Evolutionary conservation across 2,888 invertebrate genomes (phyloP).

Genomic region (Trachelus tabidus): DNA sequence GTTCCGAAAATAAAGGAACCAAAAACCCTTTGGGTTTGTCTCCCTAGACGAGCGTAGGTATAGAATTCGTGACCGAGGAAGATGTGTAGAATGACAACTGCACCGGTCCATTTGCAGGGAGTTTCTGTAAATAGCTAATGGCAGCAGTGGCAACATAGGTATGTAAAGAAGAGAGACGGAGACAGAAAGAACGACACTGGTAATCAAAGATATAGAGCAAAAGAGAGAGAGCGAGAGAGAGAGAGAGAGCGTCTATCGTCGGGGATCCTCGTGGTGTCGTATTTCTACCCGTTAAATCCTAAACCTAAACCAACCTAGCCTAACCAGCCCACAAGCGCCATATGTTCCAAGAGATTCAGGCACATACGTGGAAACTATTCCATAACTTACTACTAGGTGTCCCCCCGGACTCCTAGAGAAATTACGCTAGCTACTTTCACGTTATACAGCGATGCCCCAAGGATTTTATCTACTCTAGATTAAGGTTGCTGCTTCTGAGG

Average conservation of each 20-base stretch:
- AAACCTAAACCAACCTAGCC: neutral
- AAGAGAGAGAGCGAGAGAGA: neutral
- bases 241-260: neutral
- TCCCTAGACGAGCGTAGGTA: neutral
- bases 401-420: neutral
- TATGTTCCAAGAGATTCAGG: neutral
- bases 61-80: slow-evolving; percentile 26
- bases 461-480: neutral
- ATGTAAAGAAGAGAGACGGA: neutral
- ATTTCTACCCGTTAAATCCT: slow-evolving; percentile 42
- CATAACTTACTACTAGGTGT: neutral
- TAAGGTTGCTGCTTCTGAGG: neutral
- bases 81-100: slow-evolving; percentile 48
- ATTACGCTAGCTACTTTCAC: neutral
- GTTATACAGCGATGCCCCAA: neutral
- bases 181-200: neutral
- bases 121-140: slow-evolving; percentile 65
- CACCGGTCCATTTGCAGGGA: slow-evolving; percentile 56
- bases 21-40: neutral
- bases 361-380: neutral
- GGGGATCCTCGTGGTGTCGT: slow-evolving; percentile 52
- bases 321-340: neutral
- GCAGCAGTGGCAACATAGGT: slow-evolving; percentile 30
- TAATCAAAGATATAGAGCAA: neutral
- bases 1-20: slow-evolving; percentile 2